Conservation (phyloP, 2,113 vertebrate genomes). For the Cottus gobio region DNA sequence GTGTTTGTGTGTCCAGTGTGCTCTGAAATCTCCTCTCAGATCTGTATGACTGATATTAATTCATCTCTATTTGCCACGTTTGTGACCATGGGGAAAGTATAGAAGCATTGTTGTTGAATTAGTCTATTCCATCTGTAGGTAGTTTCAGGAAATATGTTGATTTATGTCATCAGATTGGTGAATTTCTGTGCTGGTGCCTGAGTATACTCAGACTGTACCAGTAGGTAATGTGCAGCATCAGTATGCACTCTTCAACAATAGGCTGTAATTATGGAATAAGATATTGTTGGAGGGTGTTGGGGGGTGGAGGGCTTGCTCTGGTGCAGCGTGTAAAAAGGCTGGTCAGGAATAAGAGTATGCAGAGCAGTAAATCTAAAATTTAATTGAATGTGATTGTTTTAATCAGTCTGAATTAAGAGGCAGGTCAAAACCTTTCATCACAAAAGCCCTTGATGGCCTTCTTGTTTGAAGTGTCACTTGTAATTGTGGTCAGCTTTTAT, state of each 20-base stretch:
- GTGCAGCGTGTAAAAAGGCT: slow-evolving; percentile 60
- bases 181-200: slow-evolving; percentile 10
- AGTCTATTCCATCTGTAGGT: background rate
- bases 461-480: slow-evolving; percentile 79
- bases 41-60: background rate
- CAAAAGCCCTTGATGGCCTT: slow-evolving; percentile 79
- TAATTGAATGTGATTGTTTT: slow-evolving; percentile 87
- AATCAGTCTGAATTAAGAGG: slow-evolving; percentile 79
- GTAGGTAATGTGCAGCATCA: slow-evolving; percentile 64
- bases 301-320: slow-evolving; percentile 51
- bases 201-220: slow-evolving; percentile 35
- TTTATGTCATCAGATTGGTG: slow-evolving; percentile 7
- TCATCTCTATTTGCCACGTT: background rate
- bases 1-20: background rate
- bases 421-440: slow-evolving; percentile 84
- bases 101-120: background rate
- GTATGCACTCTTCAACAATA: slow-evolving; percentile 70
- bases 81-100: background rate
- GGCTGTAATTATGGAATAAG: slow-evolving; percentile 77
- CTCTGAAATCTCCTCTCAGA: background rate
- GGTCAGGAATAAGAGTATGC: slow-evolving; percentile 60
- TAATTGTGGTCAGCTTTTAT: slow-evolving; percentile 77
- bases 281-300: slow-evolving; percentile 63
- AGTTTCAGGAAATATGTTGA: background rate
- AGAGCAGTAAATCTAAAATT: slow-evolving; percentile 76